Evolutionary conservation across 2,113 vertebrate genomes (phyloP).

Genomic region (Chaenogobius annularis): DNA sequence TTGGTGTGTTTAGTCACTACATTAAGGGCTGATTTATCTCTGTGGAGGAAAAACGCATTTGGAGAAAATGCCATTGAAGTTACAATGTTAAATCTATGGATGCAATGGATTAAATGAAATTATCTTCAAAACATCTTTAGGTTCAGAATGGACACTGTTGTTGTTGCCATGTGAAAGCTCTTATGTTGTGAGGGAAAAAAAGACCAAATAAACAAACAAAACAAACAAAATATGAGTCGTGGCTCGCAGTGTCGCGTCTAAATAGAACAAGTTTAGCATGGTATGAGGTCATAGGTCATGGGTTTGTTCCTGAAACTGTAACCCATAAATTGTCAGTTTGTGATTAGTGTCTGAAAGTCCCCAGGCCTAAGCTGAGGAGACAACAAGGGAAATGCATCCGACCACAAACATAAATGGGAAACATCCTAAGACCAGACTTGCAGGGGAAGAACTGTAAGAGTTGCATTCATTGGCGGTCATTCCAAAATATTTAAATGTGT

Average conservation of each 20-base stretch:
- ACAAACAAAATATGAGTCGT: too few species aligned
- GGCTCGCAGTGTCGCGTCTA: conserved; percentile 44
- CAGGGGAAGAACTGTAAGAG: neutral
- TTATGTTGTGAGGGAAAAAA: too few species aligned
- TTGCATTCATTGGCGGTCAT: neutral
- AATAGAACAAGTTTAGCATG: conserved; percentile 78
- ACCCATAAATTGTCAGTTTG: conserved; percentile 74
- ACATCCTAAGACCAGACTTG: conserved; percentile 50
- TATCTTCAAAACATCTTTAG: too few species aligned
- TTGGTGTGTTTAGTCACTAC: too few species aligned
- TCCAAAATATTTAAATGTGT: neutral
- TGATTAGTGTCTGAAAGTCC: conserved; percentile 81
- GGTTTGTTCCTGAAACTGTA: conserved; percentile 80
- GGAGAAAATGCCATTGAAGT: too few species aligned
- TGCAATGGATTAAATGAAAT: too few species aligned
- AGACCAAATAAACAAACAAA: too few species aligned
- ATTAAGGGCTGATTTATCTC: too few species aligned
- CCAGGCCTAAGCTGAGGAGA: conserved; percentile 72
- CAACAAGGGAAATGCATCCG: conserved; percentile 80
- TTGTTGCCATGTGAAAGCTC: too few species aligned
- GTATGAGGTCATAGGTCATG: conserved; percentile 79
- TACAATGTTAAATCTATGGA: too few species aligned
- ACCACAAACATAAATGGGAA: conserved; percentile 56
- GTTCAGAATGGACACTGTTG: too few species aligned
- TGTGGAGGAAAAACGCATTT: too few species aligned